Base-by-base conservation (phyloP, 2,797 vertebrate species). In the Alcedo atthis region DNA sequence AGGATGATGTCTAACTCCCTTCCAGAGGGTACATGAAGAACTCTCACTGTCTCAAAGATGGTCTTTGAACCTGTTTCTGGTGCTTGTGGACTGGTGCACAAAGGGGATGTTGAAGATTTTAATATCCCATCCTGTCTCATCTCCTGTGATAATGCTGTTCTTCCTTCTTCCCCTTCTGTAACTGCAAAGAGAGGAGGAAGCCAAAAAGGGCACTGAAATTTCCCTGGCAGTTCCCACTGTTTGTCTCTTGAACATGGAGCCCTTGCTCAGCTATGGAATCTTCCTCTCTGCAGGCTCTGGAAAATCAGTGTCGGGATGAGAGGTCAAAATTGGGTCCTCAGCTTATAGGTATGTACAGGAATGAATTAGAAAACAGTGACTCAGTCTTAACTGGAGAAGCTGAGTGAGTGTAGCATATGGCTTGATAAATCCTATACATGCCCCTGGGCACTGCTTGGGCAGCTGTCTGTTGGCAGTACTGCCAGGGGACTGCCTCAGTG, bases 321-420 rank as follows among this genome's bases (percentile, higher is more conserved):
- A 57, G 25, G 32, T 32, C 18, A 45, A 33, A 81, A 74, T 3
- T 30, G 33, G 6, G 4, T 76, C 37, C 32, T 81, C 33, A 40
- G 19, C 35, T 57, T 35, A 15, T 2, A 0, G n/a, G 10, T 58
- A 0, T 42, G 10, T 58, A 25, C 8, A 35, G 62, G n/a, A 85
- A 32, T 35, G 26, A 75, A n/a, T 42, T 68, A 37, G 53, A 59
- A 81, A 88, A 48, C 4, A 14, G 35, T 26, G 55, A 20, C 22
- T 3, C 16, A 58, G 17, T 26, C 22, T 61, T 86, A 42, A 35
- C 32, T 33, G 45, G 43, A 69, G 78, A 25, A 76, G 20, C 51
- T 59, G 63, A 48, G 26, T 14, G 66, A 81, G 24, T 10, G 26
- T 32, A 69, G 28, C 19, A 22, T 48, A 21, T 13, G 25, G 28